Conservation (phyloP, 2,888 invertebrate genomes). For the Monochamus alternatus region DNA sequence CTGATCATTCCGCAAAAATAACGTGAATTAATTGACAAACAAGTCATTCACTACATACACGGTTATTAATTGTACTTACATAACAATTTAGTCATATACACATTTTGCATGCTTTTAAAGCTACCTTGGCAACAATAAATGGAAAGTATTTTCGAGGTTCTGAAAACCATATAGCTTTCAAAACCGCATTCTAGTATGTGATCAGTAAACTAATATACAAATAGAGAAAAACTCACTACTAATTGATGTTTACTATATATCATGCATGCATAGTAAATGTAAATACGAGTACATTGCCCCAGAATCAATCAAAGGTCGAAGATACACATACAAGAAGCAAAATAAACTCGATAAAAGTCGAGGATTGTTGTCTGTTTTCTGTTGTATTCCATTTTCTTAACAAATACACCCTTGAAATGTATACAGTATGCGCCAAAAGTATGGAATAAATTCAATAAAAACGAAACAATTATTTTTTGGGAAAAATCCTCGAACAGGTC, state of each 20-base stretch:
- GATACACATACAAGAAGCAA: constrained; percentile 25
- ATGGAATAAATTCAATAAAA: too few species aligned
- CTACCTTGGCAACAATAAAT: constrained; percentile 45
- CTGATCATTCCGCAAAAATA: constrained; percentile 25
- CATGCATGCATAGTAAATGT: constrained; percentile 32
- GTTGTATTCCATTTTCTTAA: constrained; percentile 8
- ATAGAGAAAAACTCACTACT: constrained; percentile 22
- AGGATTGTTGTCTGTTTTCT: neutral
- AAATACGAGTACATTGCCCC: constrained; percentile 34
- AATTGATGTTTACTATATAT: constrained; percentile 30
- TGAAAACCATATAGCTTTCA: constrained; percentile 26
- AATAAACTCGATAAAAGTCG: constrained; percentile 29
- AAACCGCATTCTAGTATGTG: constrained; percentile 25
- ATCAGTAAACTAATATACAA: constrained; percentile 24
- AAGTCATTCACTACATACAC: constrained; percentile 1
- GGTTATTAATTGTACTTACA: constrained; percentile 32
- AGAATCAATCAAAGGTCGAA: constrained; percentile 41
- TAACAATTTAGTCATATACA: constrained; percentile 45
- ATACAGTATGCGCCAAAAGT: too few species aligned
- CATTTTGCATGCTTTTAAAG: constrained; percentile 45
- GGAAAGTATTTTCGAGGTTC: constrained; percentile 41
- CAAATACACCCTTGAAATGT: constrained; percentile 11
- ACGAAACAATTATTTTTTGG: too few species aligned
- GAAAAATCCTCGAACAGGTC: too few species aligned
- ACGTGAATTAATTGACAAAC: constrained; percentile 25